Conservation (phyloP, 2,113 vertebrate species). For the Leucopsar rothschildi region DNA sequence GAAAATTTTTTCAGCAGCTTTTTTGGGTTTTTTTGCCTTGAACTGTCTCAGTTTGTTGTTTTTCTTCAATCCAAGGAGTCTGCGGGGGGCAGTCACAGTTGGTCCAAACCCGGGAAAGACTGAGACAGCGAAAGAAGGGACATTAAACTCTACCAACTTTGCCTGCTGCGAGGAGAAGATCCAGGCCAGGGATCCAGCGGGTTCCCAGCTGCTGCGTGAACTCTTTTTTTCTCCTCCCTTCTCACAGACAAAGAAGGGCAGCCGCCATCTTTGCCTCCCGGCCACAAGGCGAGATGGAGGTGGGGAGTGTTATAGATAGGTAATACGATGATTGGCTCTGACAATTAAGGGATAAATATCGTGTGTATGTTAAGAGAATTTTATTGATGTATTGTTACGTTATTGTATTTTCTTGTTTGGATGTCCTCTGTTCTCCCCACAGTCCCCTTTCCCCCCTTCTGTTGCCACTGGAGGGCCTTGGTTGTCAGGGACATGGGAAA, state of each 20-base stretch:
- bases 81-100: accelerated
- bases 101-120: not conserved
- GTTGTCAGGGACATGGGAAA: too few species aligned
- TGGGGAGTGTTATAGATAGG: too few species aligned
- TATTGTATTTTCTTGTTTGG: too few species aligned
- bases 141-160: not conserved
- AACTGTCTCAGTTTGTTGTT: not conserved
- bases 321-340: too few species aligned
- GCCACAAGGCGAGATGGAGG: accelerated
- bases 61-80: accelerated
- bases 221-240: not conserved
- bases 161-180: not conserved
- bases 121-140: not conserved
- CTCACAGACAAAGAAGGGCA: not conserved
- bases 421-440: too few species aligned
- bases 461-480: too few species aligned
- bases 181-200: not conserved
- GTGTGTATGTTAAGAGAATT: too few species aligned
- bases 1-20: not conserved
- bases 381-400: too few species aligned
- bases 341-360: too few species aligned
- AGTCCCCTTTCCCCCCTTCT: too few species aligned
- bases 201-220: not conserved
- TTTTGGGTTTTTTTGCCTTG: not conserved
- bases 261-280: accelerated